Conservation (phyloP, 2,797 vertebrate genomes). For the Acanthopagrus latus region DNA sequence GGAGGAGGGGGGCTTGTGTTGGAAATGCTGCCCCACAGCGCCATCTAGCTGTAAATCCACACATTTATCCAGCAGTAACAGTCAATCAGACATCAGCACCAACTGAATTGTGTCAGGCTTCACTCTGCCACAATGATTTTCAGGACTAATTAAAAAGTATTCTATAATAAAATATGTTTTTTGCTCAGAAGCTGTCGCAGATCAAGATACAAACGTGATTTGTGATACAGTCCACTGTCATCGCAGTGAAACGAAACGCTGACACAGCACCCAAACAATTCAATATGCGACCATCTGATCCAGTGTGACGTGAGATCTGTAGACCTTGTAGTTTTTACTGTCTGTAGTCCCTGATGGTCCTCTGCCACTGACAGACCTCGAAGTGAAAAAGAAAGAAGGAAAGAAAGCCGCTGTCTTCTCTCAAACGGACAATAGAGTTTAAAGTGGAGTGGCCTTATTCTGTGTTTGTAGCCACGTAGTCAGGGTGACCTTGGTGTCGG, state of each 20-base stretch:
- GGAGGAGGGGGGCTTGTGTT: constrained; percentile 8
- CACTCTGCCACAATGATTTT: neutral
- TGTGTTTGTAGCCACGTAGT: constrained; percentile 38
- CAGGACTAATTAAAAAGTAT: neutral
- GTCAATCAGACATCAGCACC: neutral
- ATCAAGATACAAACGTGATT: neutral
- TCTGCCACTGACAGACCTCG: constrained; percentile 15
- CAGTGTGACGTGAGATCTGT: neutral
- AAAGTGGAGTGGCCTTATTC: constrained; percentile 74
- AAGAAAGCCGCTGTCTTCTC: constrained; percentile 56
- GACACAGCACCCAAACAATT: neutral
- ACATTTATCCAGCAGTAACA: neutral
- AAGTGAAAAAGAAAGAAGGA: neutral
- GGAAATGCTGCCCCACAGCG: constrained; percentile 46
- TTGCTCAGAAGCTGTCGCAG: neutral
- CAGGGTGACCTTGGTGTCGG: constrained; percentile 67
- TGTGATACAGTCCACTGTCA: neutral
- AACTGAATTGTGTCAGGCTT: neutral
- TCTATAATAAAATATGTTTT: neutral
- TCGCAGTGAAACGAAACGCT: neutral
- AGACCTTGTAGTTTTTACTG: neutral
- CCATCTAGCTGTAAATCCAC: constrained; percentile 66
- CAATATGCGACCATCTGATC: neutral
- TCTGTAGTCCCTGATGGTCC: constrained; percentile 7
- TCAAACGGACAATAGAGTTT: constrained; percentile 63